Evolutionary conservation across 2,113 vertebrate genomes (phyloP).

Genomic region (Lepus timidus): DNA sequence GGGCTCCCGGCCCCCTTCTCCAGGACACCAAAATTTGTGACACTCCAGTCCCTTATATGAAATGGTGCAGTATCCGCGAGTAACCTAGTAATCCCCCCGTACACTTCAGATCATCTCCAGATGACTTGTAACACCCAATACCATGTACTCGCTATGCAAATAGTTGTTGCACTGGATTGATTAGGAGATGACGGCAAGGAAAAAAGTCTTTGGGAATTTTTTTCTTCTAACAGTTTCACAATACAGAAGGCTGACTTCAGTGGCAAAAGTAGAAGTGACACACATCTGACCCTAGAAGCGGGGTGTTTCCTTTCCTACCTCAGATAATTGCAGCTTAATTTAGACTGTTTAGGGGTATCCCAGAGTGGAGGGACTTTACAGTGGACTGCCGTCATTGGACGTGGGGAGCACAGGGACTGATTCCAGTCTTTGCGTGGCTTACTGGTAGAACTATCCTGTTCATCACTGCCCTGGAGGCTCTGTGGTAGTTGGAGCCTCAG

Average conservation of each 20-base stretch:
- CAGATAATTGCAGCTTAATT: background rate
- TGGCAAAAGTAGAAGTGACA: background rate
- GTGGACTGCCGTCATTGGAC: background rate
- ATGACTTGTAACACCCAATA: background rate
- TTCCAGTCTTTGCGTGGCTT: background rate
- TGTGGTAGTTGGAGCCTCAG: slow-evolving; percentile 57
- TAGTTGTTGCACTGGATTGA: background rate
- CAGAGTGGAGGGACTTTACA: background rate
- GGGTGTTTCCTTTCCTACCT: background rate
- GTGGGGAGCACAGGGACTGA: background rate
- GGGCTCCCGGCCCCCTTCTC: background rate
- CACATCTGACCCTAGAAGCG: background rate
- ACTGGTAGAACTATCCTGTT: background rate
- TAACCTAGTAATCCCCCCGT: background rate
- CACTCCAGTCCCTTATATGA: background rate
- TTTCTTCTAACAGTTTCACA: background rate
- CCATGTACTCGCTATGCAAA: background rate
- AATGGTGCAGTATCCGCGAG: background rate
- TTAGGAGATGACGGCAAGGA: background rate
- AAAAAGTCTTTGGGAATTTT: background rate
- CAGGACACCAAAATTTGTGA: background rate
- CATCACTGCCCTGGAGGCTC: background rate
- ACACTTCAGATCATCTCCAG: background rate
- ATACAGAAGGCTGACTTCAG: background rate
- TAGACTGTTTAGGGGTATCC: background rate